Evolutionary conservation across 2,113 vertebrate genomes (phyloP).

Genomic region (Nibea albiflora): DNA sequence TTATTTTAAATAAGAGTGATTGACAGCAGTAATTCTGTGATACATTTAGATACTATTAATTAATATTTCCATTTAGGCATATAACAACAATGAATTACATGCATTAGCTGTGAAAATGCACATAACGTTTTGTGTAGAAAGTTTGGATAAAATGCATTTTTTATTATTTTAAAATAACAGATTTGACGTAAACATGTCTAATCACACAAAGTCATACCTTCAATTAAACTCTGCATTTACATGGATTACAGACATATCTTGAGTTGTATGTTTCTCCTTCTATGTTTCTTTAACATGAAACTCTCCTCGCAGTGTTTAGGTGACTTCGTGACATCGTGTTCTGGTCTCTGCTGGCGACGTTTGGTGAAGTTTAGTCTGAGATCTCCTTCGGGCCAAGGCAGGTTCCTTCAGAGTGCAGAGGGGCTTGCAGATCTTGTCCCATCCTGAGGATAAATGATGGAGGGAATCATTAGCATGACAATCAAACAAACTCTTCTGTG

Average conservation of each 20-base stretch:
- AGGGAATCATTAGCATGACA: conserved; percentile 60
- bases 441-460: conserved; percentile 56
- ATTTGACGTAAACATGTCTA: neutral
- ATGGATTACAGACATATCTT: neutral
- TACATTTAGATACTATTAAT: neutral
- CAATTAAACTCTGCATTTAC: neutral
- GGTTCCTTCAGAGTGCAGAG: conserved; percentile 29
- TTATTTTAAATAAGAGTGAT: conserved; percentile 15
- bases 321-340: neutral
- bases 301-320: neutral
- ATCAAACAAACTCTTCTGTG: conserved; percentile 41
- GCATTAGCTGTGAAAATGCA: neutral
- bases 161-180: conserved; percentile 5
- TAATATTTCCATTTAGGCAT: neutral
- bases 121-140: neutral
- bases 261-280: neutral
- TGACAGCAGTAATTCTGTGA: neutral
- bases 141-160: neutral
- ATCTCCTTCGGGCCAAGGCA: neutral
- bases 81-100: conserved; percentile 1
- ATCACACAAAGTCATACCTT: neutral
- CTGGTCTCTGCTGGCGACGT: conserved; percentile 13
- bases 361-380: conserved; percentile 5
- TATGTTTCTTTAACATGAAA: neutral
- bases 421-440: conserved; percentile 22